Base-by-base conservation (phyloP, 2,888 invertebrate species). In the Zootermopsis nevadensis region DNA sequence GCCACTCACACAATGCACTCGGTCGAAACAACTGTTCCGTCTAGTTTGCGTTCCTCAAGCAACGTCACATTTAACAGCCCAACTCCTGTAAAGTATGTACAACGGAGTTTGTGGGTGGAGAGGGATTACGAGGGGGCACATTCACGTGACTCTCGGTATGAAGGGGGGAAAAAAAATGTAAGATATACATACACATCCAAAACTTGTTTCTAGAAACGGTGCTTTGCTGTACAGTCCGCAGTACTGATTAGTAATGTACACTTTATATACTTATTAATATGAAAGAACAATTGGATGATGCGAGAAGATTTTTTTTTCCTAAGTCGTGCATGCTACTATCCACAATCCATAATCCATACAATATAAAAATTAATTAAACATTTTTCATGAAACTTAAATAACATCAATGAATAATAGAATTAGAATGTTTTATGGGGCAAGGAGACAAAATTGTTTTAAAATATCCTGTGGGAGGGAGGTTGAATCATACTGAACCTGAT, bases 231-330 rank as follows among this genome's bases (percentile, higher is more conserved):
- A 83, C 83, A 83, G n/a, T 80, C 33, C 31, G 27, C 35, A 79
- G 42, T 69, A 80, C 27, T 66, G 33, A 31, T 79, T 72, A 83
- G 66, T 72, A 83, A 83, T 83, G 83, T 80, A 82, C 82, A 83
- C 30, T 83, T 55, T 80, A 79, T 67, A 80, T 83, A 83, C 53
- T 82, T 83, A 80, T 83, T 53, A 66, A 72, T 82, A 77, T 77
- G 82, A 82, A 82, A 82, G 82, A 82, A 82, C 82, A 82, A 77
- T 67, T 82, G 74, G 79, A 66, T 79, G 79, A 79, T 79, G 79
- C 60, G 66, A 79, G 79, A 79, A 79, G 66, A 79, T 79, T 66
- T 35, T 66, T 80, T 42, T 82, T 76, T 74, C 82, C 82, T 82
- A 82, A 74, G 55, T 55, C 69, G 82, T 82, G 82, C 82, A 82